phyloP scores from a whole-genome alignment of 2,113 vertebrate species.

The Leucopsar rothschildi region DNA sequence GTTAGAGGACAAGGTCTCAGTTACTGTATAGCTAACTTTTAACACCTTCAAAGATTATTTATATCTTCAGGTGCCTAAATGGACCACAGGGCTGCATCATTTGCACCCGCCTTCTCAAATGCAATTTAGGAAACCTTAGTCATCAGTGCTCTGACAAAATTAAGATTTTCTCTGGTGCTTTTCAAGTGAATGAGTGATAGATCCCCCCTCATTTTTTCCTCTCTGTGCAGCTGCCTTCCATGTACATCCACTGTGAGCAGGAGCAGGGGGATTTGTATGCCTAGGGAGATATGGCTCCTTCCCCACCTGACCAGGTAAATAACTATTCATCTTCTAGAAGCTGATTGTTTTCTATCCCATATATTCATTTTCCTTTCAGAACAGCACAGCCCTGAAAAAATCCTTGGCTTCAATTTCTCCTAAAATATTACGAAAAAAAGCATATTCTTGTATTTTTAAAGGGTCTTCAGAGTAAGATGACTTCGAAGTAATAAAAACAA shows the following conservation, averaged over 20 bases:
- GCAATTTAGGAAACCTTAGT: background rate
- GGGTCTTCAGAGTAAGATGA: background rate
- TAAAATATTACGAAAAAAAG: background rate
- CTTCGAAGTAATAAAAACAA: background rate
- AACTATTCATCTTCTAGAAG: background rate
- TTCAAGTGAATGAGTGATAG: background rate
- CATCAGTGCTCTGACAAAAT: background rate
- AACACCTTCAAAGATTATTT: constrained; percentile 5
- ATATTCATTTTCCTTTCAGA: background rate
- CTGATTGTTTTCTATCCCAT: background rate
- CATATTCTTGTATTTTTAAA: background rate
- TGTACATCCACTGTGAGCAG: background rate
- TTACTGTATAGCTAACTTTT: background rate
- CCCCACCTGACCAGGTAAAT: background rate
- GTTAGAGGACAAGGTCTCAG: background rate
- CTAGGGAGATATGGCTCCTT: background rate
- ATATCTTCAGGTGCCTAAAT: background rate
- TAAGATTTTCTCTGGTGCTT: background rate
- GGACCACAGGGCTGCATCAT: background rate
- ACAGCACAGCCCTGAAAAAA: background rate
- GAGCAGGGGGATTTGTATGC: background rate
- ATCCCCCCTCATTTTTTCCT: background rate
- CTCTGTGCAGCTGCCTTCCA: background rate
- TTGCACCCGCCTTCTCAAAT: background rate
- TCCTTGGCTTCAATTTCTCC: background rate